These are phyloP conservation scores for Ethmia dodecea DNA, from an alignment of 2,888 invertebrate species.

Conservation along the genomic window DNA sequence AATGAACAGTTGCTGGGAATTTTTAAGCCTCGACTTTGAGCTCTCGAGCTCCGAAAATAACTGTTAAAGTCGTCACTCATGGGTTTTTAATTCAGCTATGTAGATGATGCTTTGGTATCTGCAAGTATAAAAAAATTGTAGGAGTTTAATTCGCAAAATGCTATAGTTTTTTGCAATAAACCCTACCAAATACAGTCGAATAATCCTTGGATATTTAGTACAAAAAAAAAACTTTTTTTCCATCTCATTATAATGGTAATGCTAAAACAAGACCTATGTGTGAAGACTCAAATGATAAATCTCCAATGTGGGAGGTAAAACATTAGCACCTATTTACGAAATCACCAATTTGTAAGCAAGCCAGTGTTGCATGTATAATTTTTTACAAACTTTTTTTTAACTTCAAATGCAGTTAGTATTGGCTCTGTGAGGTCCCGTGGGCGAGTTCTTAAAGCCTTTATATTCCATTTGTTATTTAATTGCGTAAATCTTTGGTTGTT, in stretches of 20 bases:
- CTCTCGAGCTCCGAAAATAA: too few relatives aligned
- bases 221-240: background rate
- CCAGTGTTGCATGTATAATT: slow-evolving; percentile 35
- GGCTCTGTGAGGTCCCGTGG: slow-evolving; percentile 31
- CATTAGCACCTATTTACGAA: slow-evolving; percentile 8
- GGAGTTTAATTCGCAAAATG: background rate
- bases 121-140: background rate
- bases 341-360: slow-evolving; percentile 24
- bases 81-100: background rate
- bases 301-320: slow-evolving; percentile 8
- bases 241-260: background rate
- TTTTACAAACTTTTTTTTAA: slow-evolving; percentile 22
- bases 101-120: background rate
- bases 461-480: too few relatives aligned
- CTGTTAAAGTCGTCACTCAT: too few relatives aligned
- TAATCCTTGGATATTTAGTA: background rate
- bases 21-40: background rate
- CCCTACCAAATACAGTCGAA: background rate
- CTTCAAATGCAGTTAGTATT: slow-evolving; percentile 25
- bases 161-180: background rate
- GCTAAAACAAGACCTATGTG: background rate
- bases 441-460: too few relatives aligned
- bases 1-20: background rate
- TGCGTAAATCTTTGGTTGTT: too few relatives aligned
- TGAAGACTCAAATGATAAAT: background rate